A percentile compares a stretch with the other conserved stretches of the same genome.
Evolutionary conservation across 1,140 invertebrate genomes (phyloP).

Genomic region (Eupristina koningsbergeri): DNA sequence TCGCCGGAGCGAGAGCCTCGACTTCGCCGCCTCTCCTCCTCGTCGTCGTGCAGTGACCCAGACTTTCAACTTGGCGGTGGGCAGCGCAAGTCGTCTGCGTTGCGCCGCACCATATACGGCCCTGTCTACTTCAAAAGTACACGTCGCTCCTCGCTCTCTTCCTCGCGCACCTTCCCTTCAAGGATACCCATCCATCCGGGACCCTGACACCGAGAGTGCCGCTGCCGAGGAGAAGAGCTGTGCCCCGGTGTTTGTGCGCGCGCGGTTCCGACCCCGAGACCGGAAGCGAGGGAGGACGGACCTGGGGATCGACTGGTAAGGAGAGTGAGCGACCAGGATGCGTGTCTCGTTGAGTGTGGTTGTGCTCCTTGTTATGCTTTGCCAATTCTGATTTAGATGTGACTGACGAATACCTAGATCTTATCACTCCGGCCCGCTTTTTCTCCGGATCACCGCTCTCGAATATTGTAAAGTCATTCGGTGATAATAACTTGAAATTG

Average conservation of each 20-base stretch:
- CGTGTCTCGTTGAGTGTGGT: neutral
- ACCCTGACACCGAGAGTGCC: neutral
- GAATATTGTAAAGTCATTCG: slow-evolving; percentile 8
- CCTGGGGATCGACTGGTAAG: neutral
- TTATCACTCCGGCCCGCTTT: neutral
- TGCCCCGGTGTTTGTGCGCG: neutral
- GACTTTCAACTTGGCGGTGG: slow-evolving; percentile 50
- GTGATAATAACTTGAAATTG: slow-evolving; percentile 4
- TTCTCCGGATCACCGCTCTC: neutral
- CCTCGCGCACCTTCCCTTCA: neutral
- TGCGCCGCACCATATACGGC: slow-evolving; percentile 47
- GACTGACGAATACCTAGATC: neutral
- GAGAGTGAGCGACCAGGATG: neutral
- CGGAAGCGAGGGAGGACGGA: neutral
- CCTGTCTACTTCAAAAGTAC: slow-evolving; percentile 13
- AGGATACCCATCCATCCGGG: neutral
- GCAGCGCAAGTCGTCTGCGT: slow-evolving; percentile 11
- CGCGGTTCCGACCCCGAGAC: neutral
- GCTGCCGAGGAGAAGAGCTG: neutral
- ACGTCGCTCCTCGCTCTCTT: neutral
- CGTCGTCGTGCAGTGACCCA: slow-evolving; percentile 48
- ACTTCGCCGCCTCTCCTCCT: neutral
- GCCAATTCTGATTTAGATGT: neutral
- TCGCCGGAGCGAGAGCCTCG: slow-evolving; percentile 2
- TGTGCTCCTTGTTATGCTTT: neutral